phyloP scores from a whole-genome alignment of 2,113 vertebrate species.

The Cololabis saira region DNA sequence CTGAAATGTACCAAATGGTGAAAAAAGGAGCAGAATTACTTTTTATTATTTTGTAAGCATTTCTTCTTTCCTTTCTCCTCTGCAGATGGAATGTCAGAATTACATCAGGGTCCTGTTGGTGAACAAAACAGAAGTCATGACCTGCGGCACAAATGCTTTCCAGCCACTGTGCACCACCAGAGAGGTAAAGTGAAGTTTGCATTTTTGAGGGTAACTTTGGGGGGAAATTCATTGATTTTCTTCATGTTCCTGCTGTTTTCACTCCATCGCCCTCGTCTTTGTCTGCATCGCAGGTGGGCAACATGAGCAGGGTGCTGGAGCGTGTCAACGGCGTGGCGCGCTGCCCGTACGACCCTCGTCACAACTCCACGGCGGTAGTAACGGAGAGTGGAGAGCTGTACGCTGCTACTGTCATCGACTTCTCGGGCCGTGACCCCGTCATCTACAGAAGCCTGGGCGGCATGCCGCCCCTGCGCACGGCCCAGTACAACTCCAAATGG shows the following conservation, averaged over 20 bases:
- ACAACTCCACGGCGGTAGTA: slow-evolving; percentile 97
- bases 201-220: background rate
- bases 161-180: slow-evolving; percentile 92
- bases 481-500: slow-evolving; percentile 99
- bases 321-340: slow-evolving; percentile 96
- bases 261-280: background rate
- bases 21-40: background rate
- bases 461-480: slow-evolving; percentile 93
- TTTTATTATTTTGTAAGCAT: background rate
- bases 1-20: background rate
- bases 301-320: slow-evolving; percentile 92
- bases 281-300: slow-evolving; percentile 85
- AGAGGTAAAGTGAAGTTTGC: slow-evolving; percentile 83
- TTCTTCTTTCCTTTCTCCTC: background rate
- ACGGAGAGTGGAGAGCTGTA: slow-evolving; percentile 96
- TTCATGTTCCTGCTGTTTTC: background rate
- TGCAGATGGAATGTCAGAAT: slow-evolving; percentile 96
- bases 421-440: slow-evolving; percentile 96
- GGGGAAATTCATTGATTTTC: background rate
- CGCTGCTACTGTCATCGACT: slow-evolving; percentile 97
- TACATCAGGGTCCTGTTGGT: slow-evolving; percentile 95
- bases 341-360: slow-evolving; percentile 95
- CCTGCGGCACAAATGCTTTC: slow-evolving; percentile 97
- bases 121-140: slow-evolving; percentile 93
- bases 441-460: slow-evolving; percentile 98